Evolutionary conservation across 2,888 invertebrate species (phyloP).

Genomic region (Noctua fimbriata): DNA sequence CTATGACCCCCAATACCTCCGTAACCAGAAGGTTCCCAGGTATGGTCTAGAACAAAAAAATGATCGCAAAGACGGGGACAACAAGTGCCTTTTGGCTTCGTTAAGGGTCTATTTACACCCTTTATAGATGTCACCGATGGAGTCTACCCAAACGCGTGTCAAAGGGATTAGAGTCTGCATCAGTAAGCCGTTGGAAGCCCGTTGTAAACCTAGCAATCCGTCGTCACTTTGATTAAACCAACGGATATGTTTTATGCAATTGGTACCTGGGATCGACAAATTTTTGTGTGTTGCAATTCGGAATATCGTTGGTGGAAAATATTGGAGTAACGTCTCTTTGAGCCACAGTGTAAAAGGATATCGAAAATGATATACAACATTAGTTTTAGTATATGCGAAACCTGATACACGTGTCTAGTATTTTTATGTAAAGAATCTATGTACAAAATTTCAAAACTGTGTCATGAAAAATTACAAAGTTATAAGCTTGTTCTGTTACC

Average conservation of each 20-base stretch:
- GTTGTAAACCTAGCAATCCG: constrained; percentile 29
- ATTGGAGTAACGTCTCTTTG: not conserved
- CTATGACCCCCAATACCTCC: no score
- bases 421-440: no score
- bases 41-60: no score
- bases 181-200: constrained; percentile 23
- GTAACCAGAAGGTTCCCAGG: no score
- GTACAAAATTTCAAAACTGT: no score
- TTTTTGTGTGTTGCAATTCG: not conserved
- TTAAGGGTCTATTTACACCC: no score
- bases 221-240: constrained; percentile 32
- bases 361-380: not conserved
- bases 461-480: no score
- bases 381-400: no score
- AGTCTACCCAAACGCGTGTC: constrained; percentile 4
- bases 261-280: not conserved
- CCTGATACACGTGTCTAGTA: no score
- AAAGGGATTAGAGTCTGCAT: constrained; percentile 14
- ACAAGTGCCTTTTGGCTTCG: no score
- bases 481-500: no score
- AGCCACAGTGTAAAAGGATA: not conserved
- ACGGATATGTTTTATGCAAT: not conserved
- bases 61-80: no score
- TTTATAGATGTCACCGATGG: not conserved
- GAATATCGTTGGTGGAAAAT: not conserved